Evolutionary conservation across 1,140 invertebrate genomes (phyloP).

Genomic region (Chelonus insularis): DNA sequence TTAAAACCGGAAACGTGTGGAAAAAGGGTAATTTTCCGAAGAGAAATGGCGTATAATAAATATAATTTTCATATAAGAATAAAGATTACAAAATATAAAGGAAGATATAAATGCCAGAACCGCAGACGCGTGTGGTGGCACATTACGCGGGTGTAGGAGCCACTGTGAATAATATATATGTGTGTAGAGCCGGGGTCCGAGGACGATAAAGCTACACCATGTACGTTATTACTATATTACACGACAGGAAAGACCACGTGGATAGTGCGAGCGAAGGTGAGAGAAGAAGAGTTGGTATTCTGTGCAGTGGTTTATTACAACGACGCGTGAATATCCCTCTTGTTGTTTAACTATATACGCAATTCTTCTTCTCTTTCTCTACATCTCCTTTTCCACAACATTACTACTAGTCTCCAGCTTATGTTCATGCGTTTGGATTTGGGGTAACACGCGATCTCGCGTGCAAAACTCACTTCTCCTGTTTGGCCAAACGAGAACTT

Average conservation of each 20-base stretch:
- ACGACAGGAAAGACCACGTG: slow-evolving; percentile 30
- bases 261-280: background rate
- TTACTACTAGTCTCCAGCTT: background rate
- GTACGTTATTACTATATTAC: slow-evolving; percentile 49
- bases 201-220: slow-evolving; percentile 41
- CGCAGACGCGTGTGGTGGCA: slow-evolving; percentile 31
- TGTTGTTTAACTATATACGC: background rate
- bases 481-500: slow-evolving; percentile 12
- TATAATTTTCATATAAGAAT: background rate
- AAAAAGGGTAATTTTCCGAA: background rate
- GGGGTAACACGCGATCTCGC: slow-evolving; percentile 50
- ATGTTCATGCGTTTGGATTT: slow-evolving; percentile 30
- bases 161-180: slow-evolving; percentile 44
- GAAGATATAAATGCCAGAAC: slow-evolving; percentile 1
- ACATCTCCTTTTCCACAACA: background rate
- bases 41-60: background rate
- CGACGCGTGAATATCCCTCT: too few relatives aligned
- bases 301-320: too few relatives aligned
- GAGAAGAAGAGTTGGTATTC: slow-evolving; percentile 1
- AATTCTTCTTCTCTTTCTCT: slow-evolving; percentile 2
- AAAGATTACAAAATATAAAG: background rate
- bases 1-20: too few relatives aligned
- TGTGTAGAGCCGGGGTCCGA: slow-evolving; percentile 14
- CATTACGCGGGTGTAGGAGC: slow-evolving; percentile 17
- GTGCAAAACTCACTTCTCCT: slow-evolving; percentile 35